Evolutionary conservation across 2,888 invertebrate species (phyloP).

Genomic region (Pemphredon lugubris): DNA sequence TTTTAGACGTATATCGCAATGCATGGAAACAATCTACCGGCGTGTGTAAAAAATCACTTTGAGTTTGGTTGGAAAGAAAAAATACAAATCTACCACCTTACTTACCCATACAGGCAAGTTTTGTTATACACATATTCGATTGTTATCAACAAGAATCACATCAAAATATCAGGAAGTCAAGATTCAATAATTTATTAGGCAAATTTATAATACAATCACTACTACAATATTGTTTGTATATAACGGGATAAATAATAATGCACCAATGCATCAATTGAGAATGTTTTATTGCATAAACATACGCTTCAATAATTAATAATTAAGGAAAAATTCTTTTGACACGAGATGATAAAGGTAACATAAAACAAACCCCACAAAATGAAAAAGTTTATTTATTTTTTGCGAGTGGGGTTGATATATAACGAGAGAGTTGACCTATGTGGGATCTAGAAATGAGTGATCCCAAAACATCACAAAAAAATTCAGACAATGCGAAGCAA

Average conservation of each 20-base stretch:
- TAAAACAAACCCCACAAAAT: conserved; percentile 69
- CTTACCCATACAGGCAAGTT: conserved; percentile 75
- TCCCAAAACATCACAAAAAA: conserved; percentile 77
- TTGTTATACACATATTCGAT: conserved; percentile 56
- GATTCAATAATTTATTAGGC: conserved; percentile 62
- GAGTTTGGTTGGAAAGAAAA: conserved; percentile 38
- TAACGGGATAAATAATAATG: conserved; percentile 77
- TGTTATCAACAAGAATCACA: conserved; percentile 58
- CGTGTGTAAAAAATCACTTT: conserved; percentile 43
- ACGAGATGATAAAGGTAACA: conserved; percentile 59
- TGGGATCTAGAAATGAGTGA: conserved; percentile 79
- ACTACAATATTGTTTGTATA: conserved; percentile 57
- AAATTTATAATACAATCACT: conserved; percentile 61
- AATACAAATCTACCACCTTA: conserved; percentile 69
- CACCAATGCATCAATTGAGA: conserved; percentile 75
- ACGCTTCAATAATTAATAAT: conserved; percentile 53
- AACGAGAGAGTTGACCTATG: conserved; percentile 60
- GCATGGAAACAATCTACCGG: conserved; percentile 23
- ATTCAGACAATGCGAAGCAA: conserved; percentile 77
- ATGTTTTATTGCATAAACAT: conserved; percentile 75
- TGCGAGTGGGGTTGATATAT: conserved; percentile 62
- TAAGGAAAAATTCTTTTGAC: conserved; percentile 38
- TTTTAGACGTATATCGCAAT: conserved; percentile 55
- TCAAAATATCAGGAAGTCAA: conserved; percentile 57
- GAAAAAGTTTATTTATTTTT: conserved; percentile 67